Conservation (phyloP, 2,888 invertebrate species). For the Diadegma fenestrale region DNA sequence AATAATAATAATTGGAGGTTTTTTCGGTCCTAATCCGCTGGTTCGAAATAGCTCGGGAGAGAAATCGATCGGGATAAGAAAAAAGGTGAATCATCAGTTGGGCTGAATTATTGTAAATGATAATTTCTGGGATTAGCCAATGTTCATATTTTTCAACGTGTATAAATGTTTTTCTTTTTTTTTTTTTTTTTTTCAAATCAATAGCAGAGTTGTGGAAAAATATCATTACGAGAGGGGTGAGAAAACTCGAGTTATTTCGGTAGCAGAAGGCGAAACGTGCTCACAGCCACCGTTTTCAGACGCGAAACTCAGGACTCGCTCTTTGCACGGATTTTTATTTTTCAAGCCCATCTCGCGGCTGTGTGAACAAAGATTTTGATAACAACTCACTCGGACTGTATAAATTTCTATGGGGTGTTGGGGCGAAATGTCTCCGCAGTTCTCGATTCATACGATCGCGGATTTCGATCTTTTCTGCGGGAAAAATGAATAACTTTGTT, state of each 20-base stretch:
- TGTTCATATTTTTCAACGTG: neutral
- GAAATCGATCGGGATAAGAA: neutral
- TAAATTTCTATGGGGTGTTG: neutral
- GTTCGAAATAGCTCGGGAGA: neutral
- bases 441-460: neutral
- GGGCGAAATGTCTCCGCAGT: neutral
- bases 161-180: neutral
- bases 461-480: too few relatives aligned
- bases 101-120: neutral
- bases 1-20: conserved; percentile 36
- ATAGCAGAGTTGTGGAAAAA: neutral
- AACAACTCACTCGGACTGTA: neutral
- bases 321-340: neutral
- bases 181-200: neutral
- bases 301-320: neutral
- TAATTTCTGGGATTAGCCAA: neutral
- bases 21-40: neutral
- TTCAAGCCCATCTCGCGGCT: neutral
- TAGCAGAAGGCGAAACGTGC: conserved; percentile 1
- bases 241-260: neutral
- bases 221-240: neutral
- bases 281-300: neutral
- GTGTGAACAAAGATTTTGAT: neutral
- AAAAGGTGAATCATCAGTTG: neutral
- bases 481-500: neutral